Evolutionary conservation across 2,113 vertebrate species (phyloP), one percentile per base, ranked within the genome.

Genomic region (Pangasianodon gigas): DNA sequence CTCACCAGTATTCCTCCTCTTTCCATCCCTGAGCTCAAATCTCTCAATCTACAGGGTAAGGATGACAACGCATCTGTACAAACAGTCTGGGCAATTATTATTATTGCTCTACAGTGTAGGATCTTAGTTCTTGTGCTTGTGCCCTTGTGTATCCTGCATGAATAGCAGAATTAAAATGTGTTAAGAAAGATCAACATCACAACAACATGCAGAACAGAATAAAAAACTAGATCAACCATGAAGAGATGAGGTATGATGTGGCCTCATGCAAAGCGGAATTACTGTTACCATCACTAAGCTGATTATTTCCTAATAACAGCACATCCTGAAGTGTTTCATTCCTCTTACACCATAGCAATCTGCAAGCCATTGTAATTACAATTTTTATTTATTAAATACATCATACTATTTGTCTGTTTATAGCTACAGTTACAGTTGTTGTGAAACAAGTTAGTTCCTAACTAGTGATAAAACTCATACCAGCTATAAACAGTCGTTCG

Each of bases 21-120:
- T 71, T 93, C 92, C 65, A 96, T 98, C 67, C 96, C 95, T 26
- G 95, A 97, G 58, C 95, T 99, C 87, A 98, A 95, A 80, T 97
- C 95, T 77, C 95, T 99, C 89, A 97, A 97, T 90, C 96, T 99
- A 67, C 92, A 95, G 91, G 98, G 98, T 99, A 95, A 97, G 96
- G 8, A 75, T 60, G 44, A 48, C 11, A 44, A 16, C 48, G 41
- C 14, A 41, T 58, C 69, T 19, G 56, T 29, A 65, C 44, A 77
- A 75, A 83, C 48, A 52, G 5, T 26, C 21, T 6, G 19, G 29
- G 14, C 74, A 80, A 65, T 37, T 37, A 51, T 51, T 9, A 67
- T 48, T 48, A 48, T 29, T 18, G 16, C n/a, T 56, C n/a, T 51
- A 80, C 5, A 80, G 77, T 52, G 77, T 80, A 16, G 26, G 46